Percentiles rank a stretch among this genome's conserved stretches.
These are phyloP conservation scores for Brassicogethes aeneus DNA, from an alignment of 2,888 invertebrate genomes.

Conservation along the genomic window DNA sequence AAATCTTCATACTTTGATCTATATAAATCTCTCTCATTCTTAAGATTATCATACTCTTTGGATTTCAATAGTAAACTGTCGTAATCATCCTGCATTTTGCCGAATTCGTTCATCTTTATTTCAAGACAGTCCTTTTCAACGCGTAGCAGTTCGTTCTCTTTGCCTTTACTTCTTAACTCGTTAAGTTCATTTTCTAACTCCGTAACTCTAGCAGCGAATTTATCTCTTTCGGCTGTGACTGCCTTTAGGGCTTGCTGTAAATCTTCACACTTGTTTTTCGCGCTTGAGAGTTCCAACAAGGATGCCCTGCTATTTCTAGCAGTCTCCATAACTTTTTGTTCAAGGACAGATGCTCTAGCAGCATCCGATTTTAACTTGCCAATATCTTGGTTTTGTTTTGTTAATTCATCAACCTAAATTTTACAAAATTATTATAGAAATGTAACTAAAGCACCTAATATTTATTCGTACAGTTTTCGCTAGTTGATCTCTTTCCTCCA, in stretches of 20 bases:
- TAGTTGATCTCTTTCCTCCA: constrained; percentile 30
- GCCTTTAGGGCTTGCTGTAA: constrained; percentile 17
- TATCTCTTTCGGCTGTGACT: constrained; percentile 20
- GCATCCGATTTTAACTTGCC: too few species aligned
- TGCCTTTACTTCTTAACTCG: constrained; percentile 17
- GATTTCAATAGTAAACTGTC: constrained; percentile 27
- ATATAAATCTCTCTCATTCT: constrained; percentile 33
- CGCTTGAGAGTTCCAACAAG: too few species aligned
- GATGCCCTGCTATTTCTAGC: too few species aligned
- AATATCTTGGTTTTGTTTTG: constrained; percentile 10
- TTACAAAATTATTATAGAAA: too few species aligned
- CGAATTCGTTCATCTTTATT: constrained; percentile 28
- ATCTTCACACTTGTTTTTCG: too few species aligned
- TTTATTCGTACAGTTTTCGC: too few species aligned
- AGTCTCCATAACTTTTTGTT: too few species aligned
- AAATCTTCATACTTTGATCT: constrained; percentile 30
- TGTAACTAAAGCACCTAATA: too few species aligned
- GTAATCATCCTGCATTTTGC: constrained; percentile 28
- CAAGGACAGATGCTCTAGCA: too few species aligned
- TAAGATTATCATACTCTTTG: constrained; percentile 25
- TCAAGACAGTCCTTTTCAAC: constrained; percentile 32
- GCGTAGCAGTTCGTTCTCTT: constrained; percentile 32
- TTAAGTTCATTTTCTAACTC: constrained; percentile 20
- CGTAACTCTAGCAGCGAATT: constrained; percentile 20
- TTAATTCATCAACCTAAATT: constrained; percentile 8